phyloP scores from a whole-genome alignment of 2,888 invertebrate species.

The Colostygia pectinataria region DNA sequence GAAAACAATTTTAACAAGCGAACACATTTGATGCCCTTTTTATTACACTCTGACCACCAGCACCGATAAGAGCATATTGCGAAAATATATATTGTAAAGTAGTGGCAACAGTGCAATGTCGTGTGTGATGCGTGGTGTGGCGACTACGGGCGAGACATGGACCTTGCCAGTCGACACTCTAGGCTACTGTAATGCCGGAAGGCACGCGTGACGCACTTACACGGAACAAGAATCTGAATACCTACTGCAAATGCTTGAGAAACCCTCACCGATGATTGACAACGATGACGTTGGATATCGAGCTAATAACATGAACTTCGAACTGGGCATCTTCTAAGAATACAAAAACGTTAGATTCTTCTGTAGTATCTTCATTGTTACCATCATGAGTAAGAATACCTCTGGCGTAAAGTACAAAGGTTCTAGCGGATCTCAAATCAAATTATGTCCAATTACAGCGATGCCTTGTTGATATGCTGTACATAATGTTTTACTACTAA shows the following conservation, averaged over 20 bases:
- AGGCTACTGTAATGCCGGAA: constrained; percentile 45
- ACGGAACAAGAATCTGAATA: constrained; percentile 51
- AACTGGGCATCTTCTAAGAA: background rate
- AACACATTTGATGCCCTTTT: constrained; percentile 31
- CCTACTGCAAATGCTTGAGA: constrained; percentile 45
- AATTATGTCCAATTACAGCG: constrained; percentile 56
- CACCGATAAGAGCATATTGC: constrained; percentile 33
- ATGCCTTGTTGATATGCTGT: constrained; percentile 41
- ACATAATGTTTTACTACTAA: constrained; percentile 39
- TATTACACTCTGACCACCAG: constrained; percentile 33
- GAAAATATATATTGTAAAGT: constrained; percentile 30
- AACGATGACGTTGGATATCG: constrained; percentile 24
- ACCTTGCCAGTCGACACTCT: constrained; percentile 45
- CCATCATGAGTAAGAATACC: constrained; percentile 8
- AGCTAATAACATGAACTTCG: background rate
- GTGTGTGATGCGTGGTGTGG: constrained; percentile 16
- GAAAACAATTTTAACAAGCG: constrained; percentile 34
- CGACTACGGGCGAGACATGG: constrained; percentile 36
- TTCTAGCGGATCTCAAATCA: constrained; percentile 43
- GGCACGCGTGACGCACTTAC: constrained; percentile 46
- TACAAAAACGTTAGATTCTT: background rate
- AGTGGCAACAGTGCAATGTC: constrained; percentile 23
- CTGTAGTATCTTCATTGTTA: background rate
- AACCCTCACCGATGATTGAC: constrained; percentile 37
- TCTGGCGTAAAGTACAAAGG: constrained; percentile 36